Evolutionary conservation across 2,888 invertebrate species (phyloP).

Genomic region (Allacma fusca): DNA sequence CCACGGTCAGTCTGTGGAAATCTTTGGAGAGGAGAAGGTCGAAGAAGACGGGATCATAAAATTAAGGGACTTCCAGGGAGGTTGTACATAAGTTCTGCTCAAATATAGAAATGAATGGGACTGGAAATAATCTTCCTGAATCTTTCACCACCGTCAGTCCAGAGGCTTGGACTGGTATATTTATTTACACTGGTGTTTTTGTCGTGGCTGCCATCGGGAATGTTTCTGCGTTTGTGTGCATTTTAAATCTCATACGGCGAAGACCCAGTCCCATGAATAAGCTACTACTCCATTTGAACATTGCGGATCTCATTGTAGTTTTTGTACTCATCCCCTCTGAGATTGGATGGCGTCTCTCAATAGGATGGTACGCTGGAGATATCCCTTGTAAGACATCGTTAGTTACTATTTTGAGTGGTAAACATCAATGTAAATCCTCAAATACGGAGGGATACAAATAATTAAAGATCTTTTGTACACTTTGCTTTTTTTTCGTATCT

Average conservation of each 20-base stretch:
- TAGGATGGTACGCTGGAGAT: slow-evolving; percentile 42
- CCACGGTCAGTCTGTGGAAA: too few relatives aligned
- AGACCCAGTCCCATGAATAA: slow-evolving; percentile 55
- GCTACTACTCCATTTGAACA: slow-evolving; percentile 55
- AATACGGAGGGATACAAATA: too few relatives aligned
- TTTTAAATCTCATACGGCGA: slow-evolving; percentile 46
- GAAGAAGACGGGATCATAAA: too few relatives aligned
- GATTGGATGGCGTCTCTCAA: slow-evolving; percentile 31
- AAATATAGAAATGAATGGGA: background rate
- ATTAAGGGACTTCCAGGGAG: too few relatives aligned
- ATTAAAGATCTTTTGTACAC: too few relatives aligned
- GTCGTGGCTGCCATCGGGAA: slow-evolving; percentile 54
- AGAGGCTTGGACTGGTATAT: slow-evolving; percentile 49
- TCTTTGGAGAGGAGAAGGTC: too few relatives aligned
- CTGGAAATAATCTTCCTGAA: slow-evolving; percentile 1
- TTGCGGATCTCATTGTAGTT: slow-evolving; percentile 44
- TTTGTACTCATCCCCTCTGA: slow-evolving; percentile 31
- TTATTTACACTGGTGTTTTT: slow-evolving; percentile 50
- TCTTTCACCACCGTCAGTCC: slow-evolving; percentile 48
- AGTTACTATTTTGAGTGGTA: background rate
- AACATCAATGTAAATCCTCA: background rate
- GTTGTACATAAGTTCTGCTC: too few relatives aligned
- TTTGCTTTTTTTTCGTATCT: too few relatives aligned
- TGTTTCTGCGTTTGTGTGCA: slow-evolving; percentile 49
- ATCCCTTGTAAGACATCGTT: slow-evolving; percentile 18